Conservation (phyloP, 2,113 vertebrate genomes). For the Austrofundulus limnaeus region DNA sequence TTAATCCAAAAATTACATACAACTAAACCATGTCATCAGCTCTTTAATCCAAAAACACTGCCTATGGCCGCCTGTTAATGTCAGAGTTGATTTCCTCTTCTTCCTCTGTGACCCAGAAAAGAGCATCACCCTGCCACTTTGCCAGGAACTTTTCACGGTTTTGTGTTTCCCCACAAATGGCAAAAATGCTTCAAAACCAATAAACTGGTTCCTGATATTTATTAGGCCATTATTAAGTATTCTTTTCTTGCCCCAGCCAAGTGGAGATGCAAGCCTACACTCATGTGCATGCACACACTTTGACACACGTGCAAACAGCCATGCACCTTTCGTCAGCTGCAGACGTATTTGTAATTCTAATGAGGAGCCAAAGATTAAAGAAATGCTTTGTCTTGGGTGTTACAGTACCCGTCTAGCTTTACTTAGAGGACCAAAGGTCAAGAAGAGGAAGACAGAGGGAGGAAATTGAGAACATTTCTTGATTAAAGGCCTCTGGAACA, state of each 20-base stretch:
- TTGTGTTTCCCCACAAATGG: constrained; percentile 79
- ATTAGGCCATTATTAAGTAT: constrained; percentile 80
- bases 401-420: constrained; percentile 75
- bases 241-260: constrained; percentile 62
- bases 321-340: constrained; percentile 62
- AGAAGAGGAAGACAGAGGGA: constrained; percentile 66
- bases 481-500: constrained; percentile 80
- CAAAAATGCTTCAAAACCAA: constrained; percentile 81
- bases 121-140: constrained; percentile 79
- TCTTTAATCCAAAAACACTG: constrained; percentile 85
- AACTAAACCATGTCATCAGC: no score
- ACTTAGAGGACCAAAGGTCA: constrained; percentile 67
- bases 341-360: constrained; percentile 80
- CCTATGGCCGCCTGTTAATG: constrained; percentile 83
- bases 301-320: constrained; percentile 24
- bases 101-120: constrained; percentile 77
- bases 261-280: constrained; percentile 33
- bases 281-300: constrained; percentile 14
- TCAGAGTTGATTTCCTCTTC: constrained; percentile 80
- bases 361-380: constrained; percentile 80
- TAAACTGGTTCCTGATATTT: constrained; percentile 80
- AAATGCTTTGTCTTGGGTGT: constrained; percentile 65
- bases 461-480: constrained; percentile 78
- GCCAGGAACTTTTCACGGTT: constrained; percentile 78
- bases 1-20: no score